Base-by-base conservation (phyloP, 2,113 vertebrate genomes). In the Sapajus apella region DNA sequence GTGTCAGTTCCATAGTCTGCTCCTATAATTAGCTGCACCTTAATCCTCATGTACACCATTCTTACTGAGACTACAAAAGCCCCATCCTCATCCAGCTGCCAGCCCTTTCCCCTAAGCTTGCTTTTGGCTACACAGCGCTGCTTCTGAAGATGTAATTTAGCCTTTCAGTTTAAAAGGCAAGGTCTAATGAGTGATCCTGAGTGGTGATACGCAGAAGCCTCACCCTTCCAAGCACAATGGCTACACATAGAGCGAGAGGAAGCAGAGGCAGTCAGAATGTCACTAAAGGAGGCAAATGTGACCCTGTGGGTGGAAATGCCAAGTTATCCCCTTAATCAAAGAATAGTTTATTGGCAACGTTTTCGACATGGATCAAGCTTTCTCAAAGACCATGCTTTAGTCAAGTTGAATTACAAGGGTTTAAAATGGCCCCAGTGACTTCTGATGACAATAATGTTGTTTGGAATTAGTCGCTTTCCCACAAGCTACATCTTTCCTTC, bases 11-110 rank as follows among this genome's bases (percentile, higher is more conserved):
- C 79, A 55, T 3, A 37, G 66, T 58, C 40, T 10, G 8, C 47
- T 43, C 61, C 86, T 91, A 8, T 73, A 91, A 95, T 93, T 91
- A 96, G 72, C 61, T 72, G 58, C 66, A 58, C 87, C 96, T 95
- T 87, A 92, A 95, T 87, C 95, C 64, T 81, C 64, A 11, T 17
- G 72, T 25, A 86, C 79, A 89, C 10, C 45, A 10, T 47, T 64
- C 58, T n/a, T 95, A 90, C 80, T 43, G 75, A 79, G 55, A 86
- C 47, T 83, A 37, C 55, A 76, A 68, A 90, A 85, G 58, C 23
- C 18, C 18, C 50, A 6, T 8, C 17, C 47, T 82, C n/a, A 70
- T 56, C 75, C 64, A 75, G 92, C 92, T 92, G 68, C 73, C 80
- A 55, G 40, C 68, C 35, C 8, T 75, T 77, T 13, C 14, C 10